phyloP scores from a whole-genome alignment of 2,888 invertebrate species.

The Epinotia ramella region DNA sequence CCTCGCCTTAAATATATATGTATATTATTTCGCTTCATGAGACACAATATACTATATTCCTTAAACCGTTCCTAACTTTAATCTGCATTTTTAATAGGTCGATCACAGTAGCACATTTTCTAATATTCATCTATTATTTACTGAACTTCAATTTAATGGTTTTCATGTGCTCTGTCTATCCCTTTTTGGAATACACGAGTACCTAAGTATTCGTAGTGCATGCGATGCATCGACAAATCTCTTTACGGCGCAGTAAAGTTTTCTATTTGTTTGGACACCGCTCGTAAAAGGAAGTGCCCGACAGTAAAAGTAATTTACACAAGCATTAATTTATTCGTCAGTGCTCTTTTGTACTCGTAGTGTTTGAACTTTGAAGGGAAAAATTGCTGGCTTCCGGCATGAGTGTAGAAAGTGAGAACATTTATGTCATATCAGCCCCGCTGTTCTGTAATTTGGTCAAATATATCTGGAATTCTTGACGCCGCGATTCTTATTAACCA shows the following conservation, averaged over 20 bases:
- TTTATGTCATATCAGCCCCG: not conserved
- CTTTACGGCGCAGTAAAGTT: constrained; percentile 11
- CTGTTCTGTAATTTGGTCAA: no score
- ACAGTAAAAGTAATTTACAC: constrained; percentile 34
- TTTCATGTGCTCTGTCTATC: no score
- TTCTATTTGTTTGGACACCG: constrained; percentile 27
- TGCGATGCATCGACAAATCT: constrained; percentile 11
- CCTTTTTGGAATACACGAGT: not conserved
- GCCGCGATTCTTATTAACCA: no score
- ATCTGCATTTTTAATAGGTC: no score
- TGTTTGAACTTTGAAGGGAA: constrained; percentile 16
- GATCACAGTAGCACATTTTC: no score
- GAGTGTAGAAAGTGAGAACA: constrained; percentile 7
- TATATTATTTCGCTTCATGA: no score
- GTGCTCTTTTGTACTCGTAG: constrained; percentile 12
- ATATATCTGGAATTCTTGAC: no score
- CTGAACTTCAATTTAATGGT: no score
- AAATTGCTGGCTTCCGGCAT: constrained; percentile 6
- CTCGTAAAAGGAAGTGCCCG: constrained; percentile 34
- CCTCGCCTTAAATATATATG: no score
- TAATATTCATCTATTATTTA: no score
- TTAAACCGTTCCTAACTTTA: no score
- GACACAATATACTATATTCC: no score
- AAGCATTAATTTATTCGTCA: constrained; percentile 3
- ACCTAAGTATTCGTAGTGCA: not conserved